Base-by-base conservation (phyloP, 2,113 vertebrate species). In the Psephotus haematonotus region DNA sequence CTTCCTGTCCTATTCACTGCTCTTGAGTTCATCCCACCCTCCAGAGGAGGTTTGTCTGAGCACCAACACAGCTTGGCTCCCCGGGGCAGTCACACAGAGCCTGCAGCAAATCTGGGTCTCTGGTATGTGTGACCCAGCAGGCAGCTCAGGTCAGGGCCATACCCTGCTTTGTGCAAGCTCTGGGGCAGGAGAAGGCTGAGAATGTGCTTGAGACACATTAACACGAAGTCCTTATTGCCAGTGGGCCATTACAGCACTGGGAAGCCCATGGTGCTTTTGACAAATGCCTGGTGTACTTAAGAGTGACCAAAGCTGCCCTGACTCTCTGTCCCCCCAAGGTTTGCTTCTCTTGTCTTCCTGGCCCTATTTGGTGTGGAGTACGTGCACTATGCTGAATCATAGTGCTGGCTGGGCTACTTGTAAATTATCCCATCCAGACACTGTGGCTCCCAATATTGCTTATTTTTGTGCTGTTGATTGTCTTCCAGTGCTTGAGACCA, bases 401-500 rank as follows among this genome's bases (percentile, higher is more conserved):
- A 6, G 6, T 33, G 27, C 25, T 52, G 68, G 19, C 18, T 9
- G 9, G 0, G 0, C 2, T 24, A 7, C 33, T 39, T 19, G 20
- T 27, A 17, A 76, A 5, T 68, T 33, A 22, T 41, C 47, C 55
- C 41, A 31, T 84, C 22, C 33, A 37, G 60, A 25, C 33, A 35
- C 8, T 0, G 3, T 15, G 9, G 18, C 18, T 83, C 5, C 3
- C 15, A 17, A 14, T 24, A 31, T 6, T 0, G 1, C 25, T 33
- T 47, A 13, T 12, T 68, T 71, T 59, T 46, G 35, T 5, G 4
- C 33, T 64, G 29, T 9, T 74, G n/a, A 27, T 65, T 6, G 1
- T 49, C 7, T 84, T n/a, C 28, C 13, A 43, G 35, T 29, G 55
- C 41, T 81, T 35, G 29, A 65, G 44, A 37, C 17, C 13, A 16